These are phyloP conservation scores for Mareca strepera DNA, from an alignment of 2,797 vertebrate species.

Conservation along the genomic window DNA sequence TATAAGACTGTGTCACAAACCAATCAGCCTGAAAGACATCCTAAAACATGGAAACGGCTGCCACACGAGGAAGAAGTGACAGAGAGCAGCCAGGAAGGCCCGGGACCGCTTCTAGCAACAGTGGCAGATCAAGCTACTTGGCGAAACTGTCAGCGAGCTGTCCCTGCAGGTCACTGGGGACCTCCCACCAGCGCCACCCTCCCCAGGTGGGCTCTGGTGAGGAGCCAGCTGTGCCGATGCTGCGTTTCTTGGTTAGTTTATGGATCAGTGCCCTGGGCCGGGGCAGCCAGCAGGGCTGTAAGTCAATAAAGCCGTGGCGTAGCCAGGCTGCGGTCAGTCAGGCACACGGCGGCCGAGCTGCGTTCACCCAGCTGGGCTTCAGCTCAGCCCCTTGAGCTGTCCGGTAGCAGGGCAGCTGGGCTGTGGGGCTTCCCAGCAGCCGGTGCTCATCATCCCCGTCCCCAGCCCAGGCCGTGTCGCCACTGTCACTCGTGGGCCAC, in stretches of 20 bases:
- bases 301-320: not conserved
- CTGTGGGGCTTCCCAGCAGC: not conserved
- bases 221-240: not conserved
- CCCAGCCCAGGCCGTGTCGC: not conserved
- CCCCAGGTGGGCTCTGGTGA: fast-evolving
- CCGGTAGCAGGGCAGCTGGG: not conserved
- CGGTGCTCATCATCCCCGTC: fast-evolving
- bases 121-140: not conserved
- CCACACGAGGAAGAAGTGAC: fast-evolving
- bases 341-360: fast-evolving
- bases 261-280: not conserved
- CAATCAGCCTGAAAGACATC: not conserved
- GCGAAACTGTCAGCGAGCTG: fast-evolving
- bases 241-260: fast-evolving
- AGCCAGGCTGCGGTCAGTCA: not conserved
- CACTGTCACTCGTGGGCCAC: slow-evolving; percentile 87
- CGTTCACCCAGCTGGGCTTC: fast-evolving
- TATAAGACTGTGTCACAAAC: not conserved
- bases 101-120: not conserved
- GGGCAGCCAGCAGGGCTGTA: fast-evolving
- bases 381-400: fast-evolving
- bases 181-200: fast-evolving
- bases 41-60: not conserved
- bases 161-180: not conserved
- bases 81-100: not conserved